phyloP scores from a whole-genome alignment of 2,888 invertebrate species.

The Sicus ferrugineus region DNA sequence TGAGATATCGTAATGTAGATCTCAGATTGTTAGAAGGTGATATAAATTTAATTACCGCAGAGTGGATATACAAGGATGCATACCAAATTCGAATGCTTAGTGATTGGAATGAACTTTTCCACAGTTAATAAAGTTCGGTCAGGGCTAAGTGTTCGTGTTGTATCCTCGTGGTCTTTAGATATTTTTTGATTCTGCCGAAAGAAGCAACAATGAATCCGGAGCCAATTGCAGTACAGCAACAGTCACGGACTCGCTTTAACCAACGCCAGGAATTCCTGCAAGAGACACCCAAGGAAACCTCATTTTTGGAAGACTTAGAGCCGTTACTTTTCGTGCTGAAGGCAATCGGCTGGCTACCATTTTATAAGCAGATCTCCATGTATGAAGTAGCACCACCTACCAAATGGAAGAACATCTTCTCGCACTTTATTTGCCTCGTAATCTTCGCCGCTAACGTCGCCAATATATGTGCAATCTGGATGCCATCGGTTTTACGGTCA shows the following conservation, averaged over 20 bases:
- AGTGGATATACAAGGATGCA: neutral
- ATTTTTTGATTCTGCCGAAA: neutral
- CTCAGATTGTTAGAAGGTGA: slow-evolving; percentile 3
- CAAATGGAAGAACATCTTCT: slow-evolving; percentile 51
- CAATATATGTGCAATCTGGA: slow-evolving; percentile 52
- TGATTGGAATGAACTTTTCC: neutral
- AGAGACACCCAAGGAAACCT: slow-evolving; percentile 30
- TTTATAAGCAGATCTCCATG: slow-evolving; percentile 51
- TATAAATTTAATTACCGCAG: slow-evolving; percentile 24
- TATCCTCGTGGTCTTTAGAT: neutral
- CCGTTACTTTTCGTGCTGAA: slow-evolving; percentile 53
- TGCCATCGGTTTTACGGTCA: slow-evolving; percentile 47
- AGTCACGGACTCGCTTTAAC: slow-evolving; percentile 28
- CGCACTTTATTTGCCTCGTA: slow-evolving; percentile 50
- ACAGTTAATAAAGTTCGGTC: neutral
- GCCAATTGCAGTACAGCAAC: slow-evolving; percentile 23
- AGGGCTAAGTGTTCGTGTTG: neutral
- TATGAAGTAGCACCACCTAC: slow-evolving; percentile 55
- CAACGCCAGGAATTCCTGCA: slow-evolving; percentile 45
- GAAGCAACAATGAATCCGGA: neutral
- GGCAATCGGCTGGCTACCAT: slow-evolving; percentile 54
- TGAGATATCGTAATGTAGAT: slow-evolving; percentile 16
- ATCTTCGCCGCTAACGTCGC: slow-evolving; percentile 52
- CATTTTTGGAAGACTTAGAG: slow-evolving; percentile 52
- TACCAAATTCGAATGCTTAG: neutral